A percentile compares a stretch with the other conserved stretches of the same genome.
Evolutionary conservation across 2,888 invertebrate genomes (phyloP).

Genomic region (Tachina lurida): DNA sequence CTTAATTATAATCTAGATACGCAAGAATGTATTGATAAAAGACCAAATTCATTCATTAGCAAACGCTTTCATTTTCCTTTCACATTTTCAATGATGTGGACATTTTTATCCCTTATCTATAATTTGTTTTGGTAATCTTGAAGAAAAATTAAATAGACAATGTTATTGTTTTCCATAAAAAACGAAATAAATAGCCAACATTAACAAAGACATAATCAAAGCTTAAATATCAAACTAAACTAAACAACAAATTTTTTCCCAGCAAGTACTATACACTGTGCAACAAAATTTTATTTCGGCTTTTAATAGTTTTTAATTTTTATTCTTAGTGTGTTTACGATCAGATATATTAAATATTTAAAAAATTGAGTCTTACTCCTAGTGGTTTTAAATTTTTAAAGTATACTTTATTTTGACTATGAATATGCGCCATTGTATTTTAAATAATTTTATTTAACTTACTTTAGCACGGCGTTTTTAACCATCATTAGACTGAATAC

Average conservation of each 20-base stretch:
- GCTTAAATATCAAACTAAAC: too few species aligned
- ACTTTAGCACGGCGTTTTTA: background rate
- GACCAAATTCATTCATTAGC: background rate
- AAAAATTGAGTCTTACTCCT: background rate
- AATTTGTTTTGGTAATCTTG: slow-evolving; percentile 6
- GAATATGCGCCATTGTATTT: too few species aligned
- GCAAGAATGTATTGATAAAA: background rate
- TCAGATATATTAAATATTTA: background rate
- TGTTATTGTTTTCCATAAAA: slow-evolving; percentile 2
- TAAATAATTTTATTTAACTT: background rate
- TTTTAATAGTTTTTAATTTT: too few species aligned
- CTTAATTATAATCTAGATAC: too few species aligned
- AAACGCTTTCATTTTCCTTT: background rate
- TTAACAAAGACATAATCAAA: slow-evolving; percentile 11
- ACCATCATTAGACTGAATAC: background rate
- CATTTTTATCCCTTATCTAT: background rate
- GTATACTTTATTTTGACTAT: background rate
- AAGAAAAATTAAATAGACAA: background rate
- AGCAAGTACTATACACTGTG: background rate
- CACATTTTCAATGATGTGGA: background rate
- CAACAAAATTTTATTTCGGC: background rate
- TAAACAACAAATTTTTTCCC: background rate
- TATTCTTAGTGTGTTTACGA: too few species aligned
- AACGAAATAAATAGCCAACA: slow-evolving; percentile 4
- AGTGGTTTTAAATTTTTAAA: background rate